Percentiles rank a stretch among this genome's conserved stretches.
Conservation (phyloP, 2,888 invertebrate genomes). For the Blastobasis adustella region DNA sequence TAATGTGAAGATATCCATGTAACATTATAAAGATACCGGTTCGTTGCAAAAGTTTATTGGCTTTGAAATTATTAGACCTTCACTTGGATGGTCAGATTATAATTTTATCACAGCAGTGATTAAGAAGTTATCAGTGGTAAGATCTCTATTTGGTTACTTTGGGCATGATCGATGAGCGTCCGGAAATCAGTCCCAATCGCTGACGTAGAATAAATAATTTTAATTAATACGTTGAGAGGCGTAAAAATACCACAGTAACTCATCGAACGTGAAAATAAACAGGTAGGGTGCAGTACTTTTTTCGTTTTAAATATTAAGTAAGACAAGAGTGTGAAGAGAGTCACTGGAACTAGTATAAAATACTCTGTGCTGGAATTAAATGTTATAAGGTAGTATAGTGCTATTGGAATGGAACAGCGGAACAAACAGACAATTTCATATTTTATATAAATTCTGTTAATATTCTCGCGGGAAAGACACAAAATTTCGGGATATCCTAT, state of each 20-base stretch:
- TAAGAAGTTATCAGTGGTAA: neutral
- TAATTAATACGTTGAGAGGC: conserved; percentile 13
- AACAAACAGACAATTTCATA: too few species aligned
- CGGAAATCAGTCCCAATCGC: conserved; percentile 30
- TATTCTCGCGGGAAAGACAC: too few species aligned
- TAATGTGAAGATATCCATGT: neutral
- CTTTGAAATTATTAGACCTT: too few species aligned
- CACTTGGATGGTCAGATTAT: neutral
- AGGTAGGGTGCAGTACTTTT: neutral
- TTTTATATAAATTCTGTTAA: too few species aligned
- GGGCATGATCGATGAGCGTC: conserved; percentile 14
- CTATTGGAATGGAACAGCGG: too few species aligned
- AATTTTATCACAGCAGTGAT: conserved; percentile 3
- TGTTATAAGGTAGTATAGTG: too few species aligned
- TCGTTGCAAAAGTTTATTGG: too few species aligned
- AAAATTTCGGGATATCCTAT: too few species aligned
- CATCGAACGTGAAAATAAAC: conserved; percentile 7
- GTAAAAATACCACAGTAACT: conserved; percentile 14
- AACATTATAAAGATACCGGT: neutral
- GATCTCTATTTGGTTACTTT: conserved; percentile 12
- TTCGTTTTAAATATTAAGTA: neutral
- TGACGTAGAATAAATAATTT: conserved; percentile 3
- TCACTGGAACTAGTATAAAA: too few species aligned
- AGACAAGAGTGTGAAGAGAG: too few species aligned
- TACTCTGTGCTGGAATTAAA: too few species aligned